Base-by-base conservation (phyloP, 2,113 vertebrate species). In the Hyaena hyaena region DNA sequence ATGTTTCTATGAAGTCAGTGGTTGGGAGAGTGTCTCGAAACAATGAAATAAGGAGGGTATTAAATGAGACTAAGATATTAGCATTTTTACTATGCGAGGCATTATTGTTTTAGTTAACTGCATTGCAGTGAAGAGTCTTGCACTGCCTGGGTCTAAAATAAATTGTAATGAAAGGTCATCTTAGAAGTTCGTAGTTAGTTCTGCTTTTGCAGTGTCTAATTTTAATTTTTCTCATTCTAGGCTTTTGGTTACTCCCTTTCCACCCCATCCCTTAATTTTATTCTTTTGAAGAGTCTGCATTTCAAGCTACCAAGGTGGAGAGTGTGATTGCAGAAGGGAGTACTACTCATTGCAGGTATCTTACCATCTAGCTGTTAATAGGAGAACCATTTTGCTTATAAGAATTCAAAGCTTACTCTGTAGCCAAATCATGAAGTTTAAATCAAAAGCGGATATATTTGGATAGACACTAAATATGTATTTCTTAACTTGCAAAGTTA, bases 291-390 rank as follows among this genome's bases (percentile, higher is more conserved):
- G 99, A 99, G 99, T 99, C 99, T 99, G 99, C 98, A 98, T 99
- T 99, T 99, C 99, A 99, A 99, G 99, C 99, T 99, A 99, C 99
- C 99, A 99, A 99, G 99, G 99, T 99, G 99, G 99, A 99, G 99
- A 99, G 99, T 99, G 99, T 99, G 99, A 99, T 99, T 99, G 99
- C 99, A 99, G 99, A 99, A 99, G 99, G 99, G 99, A 99, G 99
- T 99, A 99, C 99, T 99, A 99, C 99, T 99, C 99, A 99, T 99
- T 99, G 99, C 99, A 99, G 99, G 99, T 99, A 99, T 97, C 84
- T 98, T 95, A 80, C 19, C 55, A n/a, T 73, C 50, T 94, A 94
- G 35, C 83, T 88, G 14, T 89, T 95, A 90, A 53, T 63, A 61
- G 45, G 83, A 96, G 74, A 97, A 87, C 7, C 68, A 61, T 97